Percentiles rank a stretch among this genome's conserved stretches.
Conservation (phyloP, 2,888 invertebrate genomes). For the Drosophila mimica region DNA sequence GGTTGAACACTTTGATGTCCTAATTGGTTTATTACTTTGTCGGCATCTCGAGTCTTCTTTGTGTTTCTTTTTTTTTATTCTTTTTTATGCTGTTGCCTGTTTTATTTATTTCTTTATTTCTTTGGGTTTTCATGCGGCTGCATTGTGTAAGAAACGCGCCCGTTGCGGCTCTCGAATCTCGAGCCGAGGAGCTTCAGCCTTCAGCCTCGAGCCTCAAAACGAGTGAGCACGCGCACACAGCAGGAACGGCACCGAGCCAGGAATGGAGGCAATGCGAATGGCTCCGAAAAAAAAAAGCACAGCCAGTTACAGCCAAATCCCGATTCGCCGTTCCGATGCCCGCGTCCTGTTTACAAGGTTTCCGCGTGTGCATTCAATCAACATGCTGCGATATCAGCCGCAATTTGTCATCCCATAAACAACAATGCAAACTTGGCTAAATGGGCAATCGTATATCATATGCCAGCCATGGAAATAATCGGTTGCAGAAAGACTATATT, state of each 20-base stretch:
- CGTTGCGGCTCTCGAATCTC: constrained; percentile 53
- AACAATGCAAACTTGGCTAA: constrained; percentile 70
- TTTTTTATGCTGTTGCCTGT: constrained; percentile 78
- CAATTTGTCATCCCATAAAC: constrained; percentile 81
- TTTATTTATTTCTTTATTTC: constrained; percentile 81
- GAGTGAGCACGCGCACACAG: constrained; percentile 74
- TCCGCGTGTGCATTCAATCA: constrained; percentile 79
- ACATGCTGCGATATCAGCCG: constrained; percentile 78
- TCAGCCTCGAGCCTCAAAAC: constrained; percentile 49
- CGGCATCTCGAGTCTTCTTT: constrained; percentile 81
- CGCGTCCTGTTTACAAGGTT: constrained; percentile 60
- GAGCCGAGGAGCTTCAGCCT: constrained; percentile 31
- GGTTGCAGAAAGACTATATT: constrained; percentile 37
- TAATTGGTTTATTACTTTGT: constrained; percentile 85
- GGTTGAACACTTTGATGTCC: constrained; percentile 84
- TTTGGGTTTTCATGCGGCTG: constrained; percentile 68
- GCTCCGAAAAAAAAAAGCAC: constrained; percentile 22
- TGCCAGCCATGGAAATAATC: constrained; percentile 48
- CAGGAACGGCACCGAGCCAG: constrained; percentile 47
- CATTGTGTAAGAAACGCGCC: constrained; percentile 66
- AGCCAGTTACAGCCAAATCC: constrained; percentile 23
- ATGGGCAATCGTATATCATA: constrained; percentile 53
- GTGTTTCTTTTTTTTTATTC: constrained; percentile 61
- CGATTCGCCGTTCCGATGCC: not conserved
- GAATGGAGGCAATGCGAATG: constrained; percentile 25